A percentile compares a stretch with the other conserved stretches of the same genome.
These are phyloP conservation scores for Sterna hirundo DNA, from an alignment of 2,113 vertebrate genomes.

Conservation along the genomic window DNA sequence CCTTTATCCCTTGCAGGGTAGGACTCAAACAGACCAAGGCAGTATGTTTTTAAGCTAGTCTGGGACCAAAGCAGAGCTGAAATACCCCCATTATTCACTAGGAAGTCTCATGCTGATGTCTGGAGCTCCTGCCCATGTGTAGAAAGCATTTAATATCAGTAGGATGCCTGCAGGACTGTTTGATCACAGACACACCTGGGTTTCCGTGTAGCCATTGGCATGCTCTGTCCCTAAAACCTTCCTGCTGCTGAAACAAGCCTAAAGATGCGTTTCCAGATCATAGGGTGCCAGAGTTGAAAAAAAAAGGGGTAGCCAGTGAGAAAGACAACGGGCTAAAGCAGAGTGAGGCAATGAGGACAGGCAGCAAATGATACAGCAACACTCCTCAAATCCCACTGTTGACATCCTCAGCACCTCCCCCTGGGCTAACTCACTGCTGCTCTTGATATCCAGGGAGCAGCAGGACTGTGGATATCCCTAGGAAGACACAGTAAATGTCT, in stretches of 20 bases:
- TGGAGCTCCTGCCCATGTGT: neutral
- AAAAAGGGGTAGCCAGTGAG: neutral
- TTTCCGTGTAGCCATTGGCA: neutral
- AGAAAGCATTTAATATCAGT: neutral
- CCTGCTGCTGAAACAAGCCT: neutral
- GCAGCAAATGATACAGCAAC: neutral
- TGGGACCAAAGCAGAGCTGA: neutral
- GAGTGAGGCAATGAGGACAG: neutral
- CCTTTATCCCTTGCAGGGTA: neutral
- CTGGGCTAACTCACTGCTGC: neutral
- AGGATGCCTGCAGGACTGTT: neutral
- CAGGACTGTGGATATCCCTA: neutral
- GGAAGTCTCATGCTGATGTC: neutral
- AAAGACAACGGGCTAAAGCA: neutral
- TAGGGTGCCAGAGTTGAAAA: neutral
- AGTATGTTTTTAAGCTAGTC: neutral
- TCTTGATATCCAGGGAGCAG: neutral
- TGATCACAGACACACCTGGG: neutral
- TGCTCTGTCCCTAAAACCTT: neutral
- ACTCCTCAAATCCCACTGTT: neutral
- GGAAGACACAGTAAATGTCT: neutral
- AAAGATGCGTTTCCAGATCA: neutral
- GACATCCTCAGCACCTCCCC: neutral
- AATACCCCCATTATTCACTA: accelerated
- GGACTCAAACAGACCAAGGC: neutral